Percentiles rank a stretch among this genome's conserved stretches.
phyloP scores from a whole-genome alignment of 2,888 invertebrate species.

The Galerucella calmariensis region DNA sequence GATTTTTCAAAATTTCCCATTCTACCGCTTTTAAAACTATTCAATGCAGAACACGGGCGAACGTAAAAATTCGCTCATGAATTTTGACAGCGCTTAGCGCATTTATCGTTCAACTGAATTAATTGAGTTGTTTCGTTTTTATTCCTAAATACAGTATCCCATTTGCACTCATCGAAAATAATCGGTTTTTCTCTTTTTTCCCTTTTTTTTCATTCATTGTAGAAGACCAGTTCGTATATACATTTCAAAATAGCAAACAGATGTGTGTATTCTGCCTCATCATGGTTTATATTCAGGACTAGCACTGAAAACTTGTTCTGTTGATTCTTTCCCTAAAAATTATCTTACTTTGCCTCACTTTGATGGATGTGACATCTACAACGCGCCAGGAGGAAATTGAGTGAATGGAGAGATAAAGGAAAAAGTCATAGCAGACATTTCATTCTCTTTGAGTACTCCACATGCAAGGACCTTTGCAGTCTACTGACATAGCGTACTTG shows the following conservation, averaged over 20 bases:
- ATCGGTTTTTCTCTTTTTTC: slow-evolving; percentile 23
- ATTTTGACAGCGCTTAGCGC: slow-evolving; percentile 34
- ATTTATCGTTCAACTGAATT: slow-evolving; percentile 32
- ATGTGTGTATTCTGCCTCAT: not conserved
- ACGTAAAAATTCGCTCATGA: slow-evolving; percentile 25
- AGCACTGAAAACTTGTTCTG: too few relatives aligned
- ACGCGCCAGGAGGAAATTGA: too few relatives aligned
- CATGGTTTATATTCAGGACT: too few relatives aligned
- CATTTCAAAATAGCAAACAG: not conserved
- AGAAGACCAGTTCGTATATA: slow-evolving; percentile 1
- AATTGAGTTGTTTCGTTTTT: slow-evolving; percentile 30
- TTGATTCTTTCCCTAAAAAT: too few relatives aligned
- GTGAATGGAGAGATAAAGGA: too few relatives aligned
- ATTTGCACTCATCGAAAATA: slow-evolving; percentile 31
- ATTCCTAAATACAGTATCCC: slow-evolving; percentile 34
- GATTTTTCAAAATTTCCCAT: slow-evolving; percentile 22
- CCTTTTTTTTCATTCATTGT: not conserved
- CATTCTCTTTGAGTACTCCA: too few relatives aligned
- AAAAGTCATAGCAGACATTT: too few relatives aligned
- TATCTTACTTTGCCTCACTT: too few relatives aligned
- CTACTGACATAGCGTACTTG: too few relatives aligned
- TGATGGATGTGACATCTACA: too few relatives aligned
- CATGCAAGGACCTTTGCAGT: too few relatives aligned
- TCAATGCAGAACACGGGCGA: not conserved
- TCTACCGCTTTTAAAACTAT: slow-evolving; percentile 14